These are phyloP conservation scores for Glyptemys insculpta DNA, from an alignment of 2,797 vertebrate species.

Conservation along the genomic window DNA sequence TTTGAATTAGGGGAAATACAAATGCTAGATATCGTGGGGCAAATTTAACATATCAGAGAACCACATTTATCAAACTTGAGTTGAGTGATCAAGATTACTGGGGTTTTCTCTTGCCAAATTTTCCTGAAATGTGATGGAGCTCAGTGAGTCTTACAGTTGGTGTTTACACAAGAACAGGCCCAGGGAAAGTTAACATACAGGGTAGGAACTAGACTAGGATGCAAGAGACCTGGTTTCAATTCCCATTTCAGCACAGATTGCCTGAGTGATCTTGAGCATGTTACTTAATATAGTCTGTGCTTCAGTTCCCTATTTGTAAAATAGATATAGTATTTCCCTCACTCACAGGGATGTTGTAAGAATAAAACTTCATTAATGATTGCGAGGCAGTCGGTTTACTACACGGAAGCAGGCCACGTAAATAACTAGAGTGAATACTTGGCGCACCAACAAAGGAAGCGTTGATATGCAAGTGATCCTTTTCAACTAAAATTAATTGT, in stretches of 20 bases:
- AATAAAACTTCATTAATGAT: background rate
- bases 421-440: background rate
- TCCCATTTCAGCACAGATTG: accelerated
- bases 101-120: background rate
- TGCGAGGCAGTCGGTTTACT: background rate
- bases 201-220: background rate
- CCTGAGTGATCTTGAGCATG: accelerated
- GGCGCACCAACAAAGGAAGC: background rate
- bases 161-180: background rate
- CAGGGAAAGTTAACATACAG: accelerated
- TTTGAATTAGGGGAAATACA: background rate
- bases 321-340: background rate
- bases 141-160: background rate
- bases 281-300: background rate
- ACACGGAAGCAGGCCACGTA: accelerated
- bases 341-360: background rate
- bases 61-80: background rate
- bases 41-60: background rate
- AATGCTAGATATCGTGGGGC: background rate
- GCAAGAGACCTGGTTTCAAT: background rate
- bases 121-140: background rate
- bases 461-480: background rate
- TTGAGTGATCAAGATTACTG: background rate
- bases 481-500: accelerated
- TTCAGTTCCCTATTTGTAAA: background rate